Conservation (phyloP, 2,113 vertebrate genomes). For the Gorsachius goisagi region DNA sequence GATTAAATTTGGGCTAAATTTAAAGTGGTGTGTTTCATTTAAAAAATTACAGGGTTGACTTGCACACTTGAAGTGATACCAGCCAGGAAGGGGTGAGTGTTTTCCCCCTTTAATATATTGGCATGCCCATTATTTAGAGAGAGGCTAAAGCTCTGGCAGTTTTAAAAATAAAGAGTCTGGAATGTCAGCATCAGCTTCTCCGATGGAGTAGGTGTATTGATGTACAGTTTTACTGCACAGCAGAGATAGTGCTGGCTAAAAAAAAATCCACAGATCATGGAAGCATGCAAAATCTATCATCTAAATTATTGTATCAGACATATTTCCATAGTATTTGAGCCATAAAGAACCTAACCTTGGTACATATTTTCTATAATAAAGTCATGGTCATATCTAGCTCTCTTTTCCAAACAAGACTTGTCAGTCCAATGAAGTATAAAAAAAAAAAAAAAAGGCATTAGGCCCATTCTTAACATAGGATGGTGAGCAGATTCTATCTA, state of each 20-base stretch:
- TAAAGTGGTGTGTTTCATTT: not conserved
- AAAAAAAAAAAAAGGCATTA: not conserved
- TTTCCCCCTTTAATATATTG: not conserved
- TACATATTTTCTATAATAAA: not conserved
- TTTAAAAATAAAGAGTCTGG: constrained; percentile 27
- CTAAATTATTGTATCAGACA: not conserved
- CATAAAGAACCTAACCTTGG: not conserved
- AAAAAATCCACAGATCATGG: not conserved
- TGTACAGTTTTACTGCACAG: not conserved
- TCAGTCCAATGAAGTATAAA: not conserved
- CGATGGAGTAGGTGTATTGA: not conserved
- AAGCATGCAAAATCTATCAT: not conserved
- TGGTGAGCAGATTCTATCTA: not conserved
- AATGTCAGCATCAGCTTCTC: constrained; percentile 20
- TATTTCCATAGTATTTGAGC: not conserved
- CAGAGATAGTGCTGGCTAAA: not conserved
- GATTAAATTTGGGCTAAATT: not conserved
- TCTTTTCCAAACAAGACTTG: not conserved
- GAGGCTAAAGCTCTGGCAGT: not conserved
- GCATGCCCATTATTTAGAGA: not conserved
- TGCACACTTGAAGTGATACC: not conserved
- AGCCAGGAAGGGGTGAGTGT: not conserved
- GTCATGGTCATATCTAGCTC: not conserved
- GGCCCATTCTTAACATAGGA: not conserved
- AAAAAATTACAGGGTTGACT: not conserved